phyloP scores from a whole-genome alignment of 2,888 invertebrate genomes.

The Callosobruchus maculatus region DNA sequence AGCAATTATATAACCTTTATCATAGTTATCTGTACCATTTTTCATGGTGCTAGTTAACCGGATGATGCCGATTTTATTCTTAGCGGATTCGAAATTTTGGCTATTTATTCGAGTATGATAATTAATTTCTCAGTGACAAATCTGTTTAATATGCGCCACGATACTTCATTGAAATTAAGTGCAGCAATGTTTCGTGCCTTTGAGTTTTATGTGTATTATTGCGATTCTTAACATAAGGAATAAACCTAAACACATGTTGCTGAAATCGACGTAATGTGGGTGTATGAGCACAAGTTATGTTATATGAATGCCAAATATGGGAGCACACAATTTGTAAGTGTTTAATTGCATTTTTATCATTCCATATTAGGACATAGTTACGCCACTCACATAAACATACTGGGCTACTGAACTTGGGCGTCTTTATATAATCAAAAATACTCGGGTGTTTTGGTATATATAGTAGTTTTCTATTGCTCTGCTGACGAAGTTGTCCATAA shows the following conservation, averaged over 20 bases:
- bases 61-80: not conserved
- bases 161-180: not conserved
- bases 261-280: not conserved
- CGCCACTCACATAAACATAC: too few relatives aligned
- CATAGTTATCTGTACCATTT: not conserved
- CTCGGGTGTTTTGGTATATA: too few relatives aligned
- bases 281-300: not conserved
- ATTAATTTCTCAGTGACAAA: not conserved
- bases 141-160: not conserved
- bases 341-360: not conserved
- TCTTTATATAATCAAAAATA: too few relatives aligned
- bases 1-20: not conserved
- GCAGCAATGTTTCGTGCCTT: not conserved
- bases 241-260: not conserved
- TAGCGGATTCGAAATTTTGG: not conserved
- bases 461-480: too few relatives aligned
- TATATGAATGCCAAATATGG: not conserved
- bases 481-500: too few relatives aligned
- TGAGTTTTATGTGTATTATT: not conserved
- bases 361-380: too few relatives aligned
- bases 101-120: not conserved
- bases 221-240: not conserved
- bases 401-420: too few relatives aligned
- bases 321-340: not conserved
- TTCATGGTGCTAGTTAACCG: not conserved